phyloP scores from a whole-genome alignment of 2,797 vertebrate genomes.

The Lithobates pipiens region DNA sequence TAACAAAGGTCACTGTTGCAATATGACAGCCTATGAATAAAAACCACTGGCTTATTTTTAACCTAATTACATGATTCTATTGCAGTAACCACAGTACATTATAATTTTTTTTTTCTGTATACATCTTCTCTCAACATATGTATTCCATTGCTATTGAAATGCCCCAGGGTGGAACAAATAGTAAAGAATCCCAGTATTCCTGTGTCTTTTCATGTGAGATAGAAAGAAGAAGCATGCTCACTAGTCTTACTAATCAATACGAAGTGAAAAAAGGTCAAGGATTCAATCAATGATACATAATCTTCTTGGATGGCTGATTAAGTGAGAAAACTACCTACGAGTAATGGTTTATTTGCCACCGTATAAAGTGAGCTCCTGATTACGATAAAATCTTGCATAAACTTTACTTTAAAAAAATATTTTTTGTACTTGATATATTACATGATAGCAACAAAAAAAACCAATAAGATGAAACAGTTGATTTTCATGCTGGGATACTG shows the following conservation, averaged over 20 bases:
- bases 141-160: background rate
- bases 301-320: slow-evolving; percentile 22
- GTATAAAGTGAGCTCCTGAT: background rate
- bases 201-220: slow-evolving; percentile 8
- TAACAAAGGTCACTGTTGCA: too few relatives aligned
- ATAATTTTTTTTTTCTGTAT: background rate
- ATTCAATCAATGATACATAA: slow-evolving; percentile 35
- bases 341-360: background rate
- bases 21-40: background rate
- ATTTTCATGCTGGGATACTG: too few relatives aligned
- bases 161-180: background rate
- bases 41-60: background rate
- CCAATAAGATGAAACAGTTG: too few relatives aligned
- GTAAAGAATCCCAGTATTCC: slow-evolving; percentile 1
- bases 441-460: too few relatives aligned
- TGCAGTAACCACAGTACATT: background rate
- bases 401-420: too few relatives aligned
- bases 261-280: slow-evolving; percentile 33
- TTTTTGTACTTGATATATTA: too few relatives aligned
- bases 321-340: background rate
- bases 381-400: background rate
- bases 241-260: slow-evolving; percentile 29
- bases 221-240: slow-evolving; percentile 3
- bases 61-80: background rate
- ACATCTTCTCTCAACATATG: background rate